These are phyloP conservation scores for Emydoidea blandingii DNA, from an alignment of 2,797 vertebrate species.

Conservation along the genomic window DNA sequence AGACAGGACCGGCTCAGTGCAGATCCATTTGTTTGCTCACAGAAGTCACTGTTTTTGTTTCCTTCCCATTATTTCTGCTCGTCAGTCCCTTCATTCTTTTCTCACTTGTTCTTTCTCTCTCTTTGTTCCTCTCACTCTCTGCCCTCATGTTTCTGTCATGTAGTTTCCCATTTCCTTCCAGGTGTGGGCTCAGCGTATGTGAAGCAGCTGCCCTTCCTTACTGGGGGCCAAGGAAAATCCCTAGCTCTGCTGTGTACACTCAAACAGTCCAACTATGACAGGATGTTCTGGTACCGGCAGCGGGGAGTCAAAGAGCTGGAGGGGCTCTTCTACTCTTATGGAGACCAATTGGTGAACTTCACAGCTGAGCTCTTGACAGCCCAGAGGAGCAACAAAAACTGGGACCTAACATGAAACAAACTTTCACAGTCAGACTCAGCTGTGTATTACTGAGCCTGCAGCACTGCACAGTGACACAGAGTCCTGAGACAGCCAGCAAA, in stretches of 20 bases:
- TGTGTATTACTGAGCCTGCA: background rate
- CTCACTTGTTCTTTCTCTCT: background rate
- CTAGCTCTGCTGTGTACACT: background rate
- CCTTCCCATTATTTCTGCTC: background rate
- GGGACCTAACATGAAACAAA: background rate
- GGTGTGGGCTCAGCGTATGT: background rate
- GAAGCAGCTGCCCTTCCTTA: background rate
- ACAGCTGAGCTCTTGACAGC: background rate
- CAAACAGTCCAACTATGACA: background rate
- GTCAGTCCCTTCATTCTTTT: no score
- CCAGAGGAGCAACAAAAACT: background rate
- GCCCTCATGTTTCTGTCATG: background rate
- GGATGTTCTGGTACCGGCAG: background rate
- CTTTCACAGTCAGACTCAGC: background rate
- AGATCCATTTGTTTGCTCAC: no score
- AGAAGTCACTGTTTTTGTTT: background rate
- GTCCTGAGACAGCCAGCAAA: background rate
- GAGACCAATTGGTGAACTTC: background rate
- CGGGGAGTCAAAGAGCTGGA: background rate
- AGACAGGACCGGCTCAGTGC: no score
- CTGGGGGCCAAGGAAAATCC: background rate
- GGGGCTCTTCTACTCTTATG: background rate
- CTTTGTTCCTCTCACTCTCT: no score
- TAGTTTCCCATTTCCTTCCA: background rate
- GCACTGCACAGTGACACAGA: background rate